Evolutionary conservation across 2,888 invertebrate species (phyloP).

Genomic region (Mellilla xanthometata): DNA sequence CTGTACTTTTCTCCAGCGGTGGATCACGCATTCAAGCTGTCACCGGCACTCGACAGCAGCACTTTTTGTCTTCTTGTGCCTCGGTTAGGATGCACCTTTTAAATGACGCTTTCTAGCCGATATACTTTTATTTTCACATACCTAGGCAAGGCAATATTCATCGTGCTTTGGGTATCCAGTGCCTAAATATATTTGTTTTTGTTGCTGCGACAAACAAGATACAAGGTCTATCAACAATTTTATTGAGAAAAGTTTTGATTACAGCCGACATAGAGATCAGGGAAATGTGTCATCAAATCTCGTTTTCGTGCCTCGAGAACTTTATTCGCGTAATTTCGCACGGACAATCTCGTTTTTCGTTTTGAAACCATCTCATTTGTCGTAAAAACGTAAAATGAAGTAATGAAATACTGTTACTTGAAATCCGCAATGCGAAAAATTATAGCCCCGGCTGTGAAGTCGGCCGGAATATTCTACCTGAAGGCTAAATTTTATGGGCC

Average conservation of each 20-base stretch:
- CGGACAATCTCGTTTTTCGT: slow-evolving; percentile 25
- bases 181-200: too few relatives aligned
- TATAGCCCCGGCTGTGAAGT: slow-evolving; percentile 68
- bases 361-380: slow-evolving; percentile 43
- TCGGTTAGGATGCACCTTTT: slow-evolving; percentile 26
- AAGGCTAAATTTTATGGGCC: slow-evolving; percentile 75
- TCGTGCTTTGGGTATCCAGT: too few relatives aligned
- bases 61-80: slow-evolving; percentile 24
- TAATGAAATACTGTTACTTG: slow-evolving; percentile 50
- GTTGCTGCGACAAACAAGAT: background rate
- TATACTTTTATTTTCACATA: too few relatives aligned
- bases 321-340: slow-evolving; percentile 21
- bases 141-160: too few relatives aligned
- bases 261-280: slow-evolving; percentile 5
- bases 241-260: slow-evolving; percentile 13
- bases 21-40: slow-evolving; percentile 47
- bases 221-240: background rate
- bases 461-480: slow-evolving; percentile 72
- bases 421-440: slow-evolving; percentile 81
- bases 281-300: slow-evolving; percentile 21
- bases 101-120: slow-evolving; percentile 9
- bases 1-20: slow-evolving; percentile 32
- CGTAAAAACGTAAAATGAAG: slow-evolving; percentile 43
- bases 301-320: slow-evolving; percentile 15
- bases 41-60: slow-evolving; percentile 38